Conservation (phyloP, 2,113 vertebrate genomes). For the Hiodon alosoides region DNA sequence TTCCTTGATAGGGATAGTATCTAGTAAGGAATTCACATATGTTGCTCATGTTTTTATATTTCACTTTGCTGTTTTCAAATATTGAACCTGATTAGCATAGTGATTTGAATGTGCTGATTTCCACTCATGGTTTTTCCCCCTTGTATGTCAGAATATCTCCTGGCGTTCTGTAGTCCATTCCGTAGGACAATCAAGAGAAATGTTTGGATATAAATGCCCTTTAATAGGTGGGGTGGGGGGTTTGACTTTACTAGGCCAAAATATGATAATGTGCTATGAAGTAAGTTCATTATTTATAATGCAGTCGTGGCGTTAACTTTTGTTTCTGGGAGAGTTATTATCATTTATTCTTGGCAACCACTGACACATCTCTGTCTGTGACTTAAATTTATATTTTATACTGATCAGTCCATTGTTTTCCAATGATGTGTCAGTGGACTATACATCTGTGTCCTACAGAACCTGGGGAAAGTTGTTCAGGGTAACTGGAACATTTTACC, state of each 20-base stretch:
- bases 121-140: background rate
- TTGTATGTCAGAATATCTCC: background rate
- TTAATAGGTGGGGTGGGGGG: background rate
- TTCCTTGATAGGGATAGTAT: background rate
- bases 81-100: background rate
- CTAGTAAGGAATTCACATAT: background rate
- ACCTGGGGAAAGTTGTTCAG: background rate
- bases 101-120: background rate
- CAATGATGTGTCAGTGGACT: background rate
- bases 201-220: background rate
- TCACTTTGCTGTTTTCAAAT: constrained; percentile 5
- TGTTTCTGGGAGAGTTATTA: background rate
- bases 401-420: background rate
- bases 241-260: constrained; percentile 7
- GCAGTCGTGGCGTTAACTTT: constrained; percentile 22
- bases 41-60: constrained; percentile 10
- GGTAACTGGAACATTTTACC: background rate
- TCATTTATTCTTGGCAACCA: background rate
- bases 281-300: constrained; percentile 10
- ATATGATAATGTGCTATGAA: background rate
- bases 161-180: constrained; percentile 21
- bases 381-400: background rate
- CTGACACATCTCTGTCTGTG: background rate
- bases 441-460: background rate
- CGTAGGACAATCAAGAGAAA: constrained; percentile 9